A percentile compares a stretch with the other conserved stretches of the same genome.
These are phyloP conservation scores for Cephus runcator DNA, from an alignment of 2,888 invertebrate genomes.

Conservation along the genomic window DNA sequence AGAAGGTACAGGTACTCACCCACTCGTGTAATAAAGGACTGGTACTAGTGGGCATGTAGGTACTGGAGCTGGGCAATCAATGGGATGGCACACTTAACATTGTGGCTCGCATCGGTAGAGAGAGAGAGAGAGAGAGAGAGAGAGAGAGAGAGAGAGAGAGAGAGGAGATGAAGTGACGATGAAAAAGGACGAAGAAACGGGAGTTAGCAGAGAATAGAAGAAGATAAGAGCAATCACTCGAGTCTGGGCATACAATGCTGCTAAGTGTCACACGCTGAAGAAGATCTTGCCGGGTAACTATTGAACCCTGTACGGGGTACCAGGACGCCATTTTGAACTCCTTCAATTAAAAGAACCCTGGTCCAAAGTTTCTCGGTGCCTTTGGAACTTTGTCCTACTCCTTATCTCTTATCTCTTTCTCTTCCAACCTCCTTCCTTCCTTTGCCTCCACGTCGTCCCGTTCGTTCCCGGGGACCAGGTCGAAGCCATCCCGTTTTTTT, in stretches of 20 bases:
- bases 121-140: not conserved
- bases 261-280: not conserved
- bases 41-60: not conserved
- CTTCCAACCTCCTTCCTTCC: not conserved
- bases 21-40: not conserved
- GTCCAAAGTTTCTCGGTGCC: constrained; percentile 12
- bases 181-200: not conserved
- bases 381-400: constrained; percentile 14
- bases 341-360: not conserved
- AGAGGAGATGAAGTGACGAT: not conserved
- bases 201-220: not conserved
- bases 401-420: not conserved
- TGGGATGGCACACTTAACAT: not conserved
- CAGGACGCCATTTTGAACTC: not conserved
- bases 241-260: not conserved
- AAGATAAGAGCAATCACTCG: not conserved
- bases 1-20: not conserved
- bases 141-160: too few species aligned
- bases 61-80: not conserved
- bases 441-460: not conserved
- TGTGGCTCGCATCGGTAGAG: not conserved
- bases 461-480: constrained; percentile 1
- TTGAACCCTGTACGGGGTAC: not conserved
- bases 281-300: not conserved
- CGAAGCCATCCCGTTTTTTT: not conserved